Evolutionary conservation across 2,797 vertebrate species (phyloP).

Genomic region (Trachurus trachurus): DNA sequence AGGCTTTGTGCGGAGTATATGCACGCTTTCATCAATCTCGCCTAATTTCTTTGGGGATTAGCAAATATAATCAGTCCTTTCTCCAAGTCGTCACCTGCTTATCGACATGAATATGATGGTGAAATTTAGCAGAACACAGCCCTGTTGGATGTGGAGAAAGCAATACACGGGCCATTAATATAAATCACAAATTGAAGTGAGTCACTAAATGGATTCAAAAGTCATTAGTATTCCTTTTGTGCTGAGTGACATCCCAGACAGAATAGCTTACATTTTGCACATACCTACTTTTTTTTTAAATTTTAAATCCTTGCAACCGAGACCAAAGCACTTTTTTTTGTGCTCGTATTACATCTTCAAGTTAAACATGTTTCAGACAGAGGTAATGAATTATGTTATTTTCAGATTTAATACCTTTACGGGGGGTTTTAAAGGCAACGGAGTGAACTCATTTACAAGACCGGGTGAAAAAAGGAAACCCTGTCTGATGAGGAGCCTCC

Average conservation of each 20-base stretch:
- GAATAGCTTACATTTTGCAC: constrained; percentile 67
- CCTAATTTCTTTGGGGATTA: constrained; percentile 83
- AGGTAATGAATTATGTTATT: constrained; percentile 80
- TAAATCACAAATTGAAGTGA: constrained; percentile 73
- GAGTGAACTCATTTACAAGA: constrained; percentile 77
- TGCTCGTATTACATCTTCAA: constrained; percentile 57
- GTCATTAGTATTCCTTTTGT: constrained; percentile 75
- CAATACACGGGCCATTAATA: constrained; percentile 72
- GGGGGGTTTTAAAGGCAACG: constrained; percentile 69
- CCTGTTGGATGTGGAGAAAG: constrained; percentile 58
- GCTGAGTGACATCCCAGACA: constrained; percentile 62
- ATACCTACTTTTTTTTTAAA: constrained; percentile 40
- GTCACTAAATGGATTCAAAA: constrained; percentile 73
- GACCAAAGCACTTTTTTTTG: constrained; percentile 64
- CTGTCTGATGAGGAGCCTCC: constrained; percentile 60
- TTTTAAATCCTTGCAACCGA: constrained; percentile 43
- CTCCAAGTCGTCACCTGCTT: constrained; percentile 79
- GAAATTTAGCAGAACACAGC: constrained; percentile 72
- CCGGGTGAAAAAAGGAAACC: constrained; percentile 48
- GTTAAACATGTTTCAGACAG: constrained; percentile 67
- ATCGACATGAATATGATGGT: constrained; percentile 74
- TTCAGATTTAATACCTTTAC: constrained; percentile 77
- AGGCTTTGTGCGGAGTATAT: constrained; percentile 83
- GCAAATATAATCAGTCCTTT: constrained; percentile 81
- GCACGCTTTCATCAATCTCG: constrained; percentile 79